Evolutionary conservation across 2,797 vertebrate species (phyloP), one percentile per base, ranked within the genome.

Genomic region (Hylomyscus alleni): DNA sequence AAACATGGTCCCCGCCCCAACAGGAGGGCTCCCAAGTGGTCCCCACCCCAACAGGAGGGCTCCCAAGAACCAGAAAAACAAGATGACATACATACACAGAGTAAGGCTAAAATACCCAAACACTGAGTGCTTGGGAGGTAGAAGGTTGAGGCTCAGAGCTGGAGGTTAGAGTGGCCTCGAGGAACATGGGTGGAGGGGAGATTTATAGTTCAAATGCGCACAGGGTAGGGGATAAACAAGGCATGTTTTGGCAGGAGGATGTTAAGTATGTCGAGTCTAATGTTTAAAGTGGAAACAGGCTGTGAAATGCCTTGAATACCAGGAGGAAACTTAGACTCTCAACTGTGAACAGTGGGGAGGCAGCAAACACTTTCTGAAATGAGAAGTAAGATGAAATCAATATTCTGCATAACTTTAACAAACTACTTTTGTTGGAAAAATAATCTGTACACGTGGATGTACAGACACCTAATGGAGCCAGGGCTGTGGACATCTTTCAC

Each of bases 231-330:
- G 89, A 83, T 91, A 94, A 94, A 93, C 85, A 87, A 93, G 94
- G 89, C 92, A 67, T 93, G 96, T 96, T 97, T 94, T 93, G 90
- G 93, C 97, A 97, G 85, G 95, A 97, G 88, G 88, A 85, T 90
- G 54, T 54, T 54, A 81, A 92, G 62, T n/a, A 84, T 29, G 65
- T 75, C 62, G 75, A 82, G 95, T 92, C 76, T 82, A 96, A 50
- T 29, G 87, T 90, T 40, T 92, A 89, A 58, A 69, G 93, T 93
- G 95, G 91, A 91, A 97, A 97, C 78, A 76, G 95, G 78, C 95
- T 96, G 93, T 76, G 95, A 96, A 84, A 97, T 97, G 89, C 96
- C 89, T 95, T 81, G 80, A 97, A 97, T 97, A 92, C 96, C 95
- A 96, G 86, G 37, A 96, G 89, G 78, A 96, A 96, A 95, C 91